Evolutionary conservation across 92 coral and sea anemone species (phyloP), one percentile per base, ranked within the genome.

Genomic region (Metridium senile): DNA sequence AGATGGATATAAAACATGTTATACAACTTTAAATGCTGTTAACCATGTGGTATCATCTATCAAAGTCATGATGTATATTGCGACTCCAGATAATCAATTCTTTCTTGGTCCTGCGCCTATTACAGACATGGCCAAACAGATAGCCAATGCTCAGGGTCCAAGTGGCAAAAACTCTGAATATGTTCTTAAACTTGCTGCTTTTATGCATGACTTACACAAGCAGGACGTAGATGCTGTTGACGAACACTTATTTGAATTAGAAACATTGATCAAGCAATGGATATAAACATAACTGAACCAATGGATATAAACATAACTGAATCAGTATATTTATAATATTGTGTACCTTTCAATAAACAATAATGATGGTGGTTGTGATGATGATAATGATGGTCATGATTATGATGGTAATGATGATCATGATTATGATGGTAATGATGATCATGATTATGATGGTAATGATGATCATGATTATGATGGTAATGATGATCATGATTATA

Each of bases 111-210:
- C 96, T 0, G 96, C 96, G 39, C 83, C 96, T 8, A 17, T 77
- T 32, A 28, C 76, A 0, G 87, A 90, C 72, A 79, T 90, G 25
- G 96, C 96, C 11, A 57, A 84, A 27, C 96, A 90, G 33, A 87
- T 90, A 58, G 49, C 76, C 17, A 61, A 29, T 11, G 82, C 89
- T 17, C 78, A 66, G 30, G 96, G 96, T 51, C 89, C 96, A 16
- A 90, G 96, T 74, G 96, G 96, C n/a, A 87, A 85, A 70, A 90
- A 90, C 74, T 73, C 77, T 17, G 96, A 87, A 11, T 90, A 90
- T 71, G 71, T 90, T 6, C 71, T 90, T 4, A 87, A 87, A 11
- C 89, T 90, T 39, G 89, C 96, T 66, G 66, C 77, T 17, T 88
- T 83, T 18, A 66, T 90, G 47, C 89, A 84, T 29, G 70, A 43